A percentile compares a stretch with the other conserved stretches of the same genome.
Conservation (phyloP, 2,888 invertebrate species). For the Drosophila mercatorum region DNA sequence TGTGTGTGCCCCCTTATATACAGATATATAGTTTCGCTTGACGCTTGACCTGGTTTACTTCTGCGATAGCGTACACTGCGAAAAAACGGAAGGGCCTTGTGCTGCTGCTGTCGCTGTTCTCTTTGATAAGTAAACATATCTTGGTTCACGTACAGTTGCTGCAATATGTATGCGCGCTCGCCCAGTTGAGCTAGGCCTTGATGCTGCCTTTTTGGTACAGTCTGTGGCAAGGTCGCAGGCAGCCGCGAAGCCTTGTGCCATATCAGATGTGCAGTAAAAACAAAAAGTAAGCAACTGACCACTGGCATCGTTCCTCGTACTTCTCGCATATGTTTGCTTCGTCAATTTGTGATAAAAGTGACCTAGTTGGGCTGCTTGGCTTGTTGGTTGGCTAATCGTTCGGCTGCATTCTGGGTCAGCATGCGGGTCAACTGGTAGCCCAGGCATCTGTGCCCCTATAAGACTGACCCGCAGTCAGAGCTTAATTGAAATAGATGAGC, state of each 20-base stretch:
- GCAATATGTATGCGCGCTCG: constrained; percentile 52
- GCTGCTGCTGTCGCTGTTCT: background rate
- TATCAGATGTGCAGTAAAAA: constrained; percentile 28
- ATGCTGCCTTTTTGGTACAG: constrained; percentile 45
- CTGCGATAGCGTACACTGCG: constrained; percentile 33
- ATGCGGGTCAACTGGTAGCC: constrained; percentile 47
- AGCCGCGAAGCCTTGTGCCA: constrained; percentile 57
- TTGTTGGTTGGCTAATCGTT: constrained; percentile 28
- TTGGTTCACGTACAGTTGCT: constrained; percentile 64
- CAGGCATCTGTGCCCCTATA: constrained; percentile 24
- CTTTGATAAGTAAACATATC: constrained; percentile 55
- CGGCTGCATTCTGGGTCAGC: constrained; percentile 71
- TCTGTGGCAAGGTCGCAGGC: constrained; percentile 59
- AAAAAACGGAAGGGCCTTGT: constrained; percentile 27
- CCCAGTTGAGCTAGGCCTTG: constrained; percentile 45
- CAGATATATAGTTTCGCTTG: constrained; percentile 45
- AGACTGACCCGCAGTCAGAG: constrained; percentile 50
- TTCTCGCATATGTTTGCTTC: constrained; percentile 26
- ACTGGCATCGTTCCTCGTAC: background rate
- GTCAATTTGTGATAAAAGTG: constrained; percentile 45
- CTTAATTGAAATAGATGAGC: constrained; percentile 74
- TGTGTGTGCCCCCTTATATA: constrained; percentile 6
- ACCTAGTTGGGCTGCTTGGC: constrained; percentile 59
- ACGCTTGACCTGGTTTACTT: constrained; percentile 78
- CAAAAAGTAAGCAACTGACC: constrained; percentile 20